These are phyloP conservation scores for Apamea anceps DNA, from an alignment of 2,888 invertebrate species.

Conservation along the genomic window DNA sequence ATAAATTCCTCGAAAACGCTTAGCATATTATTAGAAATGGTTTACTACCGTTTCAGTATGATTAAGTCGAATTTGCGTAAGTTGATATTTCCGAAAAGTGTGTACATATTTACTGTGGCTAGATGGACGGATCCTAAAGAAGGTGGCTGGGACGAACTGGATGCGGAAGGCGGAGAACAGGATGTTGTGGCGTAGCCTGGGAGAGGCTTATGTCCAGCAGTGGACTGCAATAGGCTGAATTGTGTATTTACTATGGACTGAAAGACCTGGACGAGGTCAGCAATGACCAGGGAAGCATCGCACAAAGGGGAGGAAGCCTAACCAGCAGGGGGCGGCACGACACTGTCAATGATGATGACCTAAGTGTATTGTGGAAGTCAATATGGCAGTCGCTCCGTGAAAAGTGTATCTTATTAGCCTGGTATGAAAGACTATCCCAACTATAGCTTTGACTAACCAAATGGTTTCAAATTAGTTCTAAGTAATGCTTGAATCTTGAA, in stretches of 20 bases:
- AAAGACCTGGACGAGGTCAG: neutral
- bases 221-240: too few relatives aligned
- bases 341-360: neutral
- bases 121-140: too few relatives aligned
- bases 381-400: neutral
- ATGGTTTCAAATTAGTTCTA: too few relatives aligned
- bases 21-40: slow-evolving; percentile 12
- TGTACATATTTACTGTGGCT: neutral
- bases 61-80: neutral
- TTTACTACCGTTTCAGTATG: neutral
- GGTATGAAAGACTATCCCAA: too few relatives aligned
- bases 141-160: too few relatives aligned
- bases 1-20: slow-evolving; percentile 24
- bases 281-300: neutral
- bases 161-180: too few relatives aligned
- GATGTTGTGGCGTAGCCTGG: too few relatives aligned
- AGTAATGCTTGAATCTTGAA: too few relatives aligned
- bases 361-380: neutral
- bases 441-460: too few relatives aligned
- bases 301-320: neutral
- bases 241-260: neutral
- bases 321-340: neutral
- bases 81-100: neutral
- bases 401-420: neutral
- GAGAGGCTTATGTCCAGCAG: too few relatives aligned